Percentiles rank a stretch among this genome's conserved stretches.
Evolutionary conservation across 2,888 invertebrate genomes (phyloP).

Genomic region (Hydrotaea diabolus): DNA sequence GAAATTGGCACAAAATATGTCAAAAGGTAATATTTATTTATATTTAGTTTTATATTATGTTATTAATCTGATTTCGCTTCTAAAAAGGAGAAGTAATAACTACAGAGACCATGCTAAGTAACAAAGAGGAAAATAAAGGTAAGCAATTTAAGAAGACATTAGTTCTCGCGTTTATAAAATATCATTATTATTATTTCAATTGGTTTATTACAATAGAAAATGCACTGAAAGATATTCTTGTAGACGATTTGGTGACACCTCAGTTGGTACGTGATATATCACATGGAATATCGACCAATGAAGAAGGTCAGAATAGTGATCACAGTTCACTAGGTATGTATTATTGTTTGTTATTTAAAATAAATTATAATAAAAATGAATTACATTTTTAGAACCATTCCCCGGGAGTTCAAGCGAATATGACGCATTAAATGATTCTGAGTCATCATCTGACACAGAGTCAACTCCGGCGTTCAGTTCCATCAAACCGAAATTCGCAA

Average conservation of each 20-base stretch:
- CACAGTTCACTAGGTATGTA: conserved; percentile 25
- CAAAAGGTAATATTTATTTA: too few species aligned
- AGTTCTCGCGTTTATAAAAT: not conserved
- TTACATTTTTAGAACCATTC: conserved; percentile 35
- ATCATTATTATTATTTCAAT: not conserved
- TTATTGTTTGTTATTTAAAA: not conserved
- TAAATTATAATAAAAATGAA: conserved; percentile 4
- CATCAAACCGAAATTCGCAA: conserved; percentile 10
- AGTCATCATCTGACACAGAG: conserved; percentile 44
- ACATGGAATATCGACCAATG: conserved; percentile 1
- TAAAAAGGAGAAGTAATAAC: too few species aligned
- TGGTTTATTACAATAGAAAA: conserved; percentile 12
- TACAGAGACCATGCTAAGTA: conserved; percentile 17
- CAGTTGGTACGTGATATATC: conserved; percentile 1
- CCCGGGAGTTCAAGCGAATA: conserved; percentile 45
- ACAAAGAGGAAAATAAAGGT: conserved; percentile 11
- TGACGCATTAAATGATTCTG: conserved; percentile 46
- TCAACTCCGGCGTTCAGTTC: conserved; percentile 36
- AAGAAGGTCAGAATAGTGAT: conserved; percentile 18
- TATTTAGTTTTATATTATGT: too few species aligned
- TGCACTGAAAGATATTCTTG: conserved; percentile 5
- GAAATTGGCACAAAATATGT: too few species aligned
- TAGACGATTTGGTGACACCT: not conserved
- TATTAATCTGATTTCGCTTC: too few species aligned
- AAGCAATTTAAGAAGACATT: too few species aligned